Percentiles rank a stretch among this genome's conserved stretches.
These are phyloP conservation scores for Tipula helvola DNA, from an alignment of 2,888 invertebrate genomes.

Conservation along the genomic window DNA sequence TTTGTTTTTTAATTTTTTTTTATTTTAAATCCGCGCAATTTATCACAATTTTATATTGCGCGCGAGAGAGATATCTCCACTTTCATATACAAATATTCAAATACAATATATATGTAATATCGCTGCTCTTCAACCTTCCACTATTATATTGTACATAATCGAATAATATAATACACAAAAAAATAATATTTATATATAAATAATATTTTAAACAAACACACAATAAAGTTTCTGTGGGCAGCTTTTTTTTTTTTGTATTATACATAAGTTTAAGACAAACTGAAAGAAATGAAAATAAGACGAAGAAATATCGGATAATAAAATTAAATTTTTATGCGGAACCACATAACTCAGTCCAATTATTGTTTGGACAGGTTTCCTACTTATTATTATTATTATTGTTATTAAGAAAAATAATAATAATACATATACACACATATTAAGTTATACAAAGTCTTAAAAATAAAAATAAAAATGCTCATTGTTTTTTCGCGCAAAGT, in stretches of 20 bases:
- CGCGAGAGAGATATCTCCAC: not conserved
- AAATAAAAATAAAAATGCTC: not conserved
- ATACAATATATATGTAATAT: not conserved
- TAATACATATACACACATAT: not conserved
- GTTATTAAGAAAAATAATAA: not conserved
- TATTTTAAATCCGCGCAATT: not conserved
- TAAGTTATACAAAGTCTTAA: not conserved
- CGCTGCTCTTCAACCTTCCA: constrained; percentile 4
- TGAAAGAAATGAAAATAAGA: not conserved
- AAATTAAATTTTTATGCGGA: constrained; percentile 9
- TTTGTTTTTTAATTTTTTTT: not conserved
- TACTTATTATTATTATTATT: constrained; percentile 6
- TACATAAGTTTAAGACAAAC: not conserved
- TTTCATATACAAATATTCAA: not conserved
- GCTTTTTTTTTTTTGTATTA: not conserved
- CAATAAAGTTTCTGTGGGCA: not conserved
- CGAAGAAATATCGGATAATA: not conserved
- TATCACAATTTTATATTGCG: not conserved
- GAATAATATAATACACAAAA: not conserved
- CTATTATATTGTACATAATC: not conserved
- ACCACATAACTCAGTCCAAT: constrained; percentile 9
- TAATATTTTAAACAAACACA: constrained; percentile 4
- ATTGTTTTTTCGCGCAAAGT: not conserved
- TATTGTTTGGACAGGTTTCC: constrained; percentile 9
- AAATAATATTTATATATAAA: constrained; percentile 5